phyloP scores from a whole-genome alignment of 2,888 invertebrate species.

The Dryomyza anilis region DNA sequence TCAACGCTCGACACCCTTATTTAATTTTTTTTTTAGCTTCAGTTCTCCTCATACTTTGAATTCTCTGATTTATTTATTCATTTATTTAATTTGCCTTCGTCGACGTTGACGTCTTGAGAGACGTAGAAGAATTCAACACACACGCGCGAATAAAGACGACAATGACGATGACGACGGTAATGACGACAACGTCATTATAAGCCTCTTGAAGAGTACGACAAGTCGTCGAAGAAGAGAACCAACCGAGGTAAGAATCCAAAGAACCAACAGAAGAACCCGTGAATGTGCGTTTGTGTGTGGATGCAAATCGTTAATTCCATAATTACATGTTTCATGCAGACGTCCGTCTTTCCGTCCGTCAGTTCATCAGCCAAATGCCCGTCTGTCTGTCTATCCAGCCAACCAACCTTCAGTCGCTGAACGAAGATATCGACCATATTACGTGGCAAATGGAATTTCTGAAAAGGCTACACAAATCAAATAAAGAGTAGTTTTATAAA shows the following conservation, averaged over 20 bases:
- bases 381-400: background rate
- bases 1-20: slow-evolving; percentile 2
- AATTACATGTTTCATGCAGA: slow-evolving; percentile 57
- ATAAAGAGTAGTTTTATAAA: too few relatives aligned
- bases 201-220: slow-evolving; percentile 13
- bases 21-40: background rate
- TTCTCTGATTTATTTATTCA: slow-evolving; percentile 15
- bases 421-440: background rate
- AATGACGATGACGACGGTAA: background rate
- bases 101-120: background rate
- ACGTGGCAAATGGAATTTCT: too few relatives aligned
- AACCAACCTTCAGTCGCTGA: background rate
- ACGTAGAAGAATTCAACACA: too few relatives aligned
- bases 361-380: too few relatives aligned
- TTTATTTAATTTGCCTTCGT: slow-evolving; percentile 27
- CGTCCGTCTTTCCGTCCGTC: background rate
- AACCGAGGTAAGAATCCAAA: background rate
- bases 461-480: too few relatives aligned
- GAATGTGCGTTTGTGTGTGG: background rate
- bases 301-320: slow-evolving; percentile 56
- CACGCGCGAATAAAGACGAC: background rate
- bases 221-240: background rate
- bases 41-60: background rate
- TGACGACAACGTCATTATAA: slow-evolving; percentile 19
- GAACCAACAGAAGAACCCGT: background rate